These are phyloP conservation scores for Sus scrofa DNA, from an alignment of 2,113 vertebrate species.

Conservation along the genomic window DNA sequence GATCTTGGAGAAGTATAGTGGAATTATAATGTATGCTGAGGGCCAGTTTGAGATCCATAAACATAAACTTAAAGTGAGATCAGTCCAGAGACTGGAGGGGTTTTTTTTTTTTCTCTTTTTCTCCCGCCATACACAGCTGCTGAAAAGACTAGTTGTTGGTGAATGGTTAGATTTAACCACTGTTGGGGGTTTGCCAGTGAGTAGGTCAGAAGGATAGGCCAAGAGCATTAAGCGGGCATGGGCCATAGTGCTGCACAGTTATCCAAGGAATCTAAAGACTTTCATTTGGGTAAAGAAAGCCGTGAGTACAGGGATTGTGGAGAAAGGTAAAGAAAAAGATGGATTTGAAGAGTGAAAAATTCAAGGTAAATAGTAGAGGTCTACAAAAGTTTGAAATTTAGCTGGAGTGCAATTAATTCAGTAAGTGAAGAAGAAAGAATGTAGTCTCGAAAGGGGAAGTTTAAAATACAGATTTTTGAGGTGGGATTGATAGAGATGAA, in stretches of 20 bases:
- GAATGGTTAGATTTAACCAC: slow-evolving; percentile 5
- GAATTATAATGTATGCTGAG: not conserved
- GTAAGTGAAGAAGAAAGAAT: not conserved
- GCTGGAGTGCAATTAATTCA: not conserved
- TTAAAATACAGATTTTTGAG: slow-evolving; percentile 14
- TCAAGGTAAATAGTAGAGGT: not conserved
- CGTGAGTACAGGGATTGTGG: not conserved
- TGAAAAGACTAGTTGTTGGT: not conserved
- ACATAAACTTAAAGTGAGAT: slow-evolving; percentile 48
- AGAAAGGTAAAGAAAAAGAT: not conserved
- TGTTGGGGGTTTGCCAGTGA: slow-evolving; percentile 25
- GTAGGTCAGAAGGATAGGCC: slow-evolving; percentile 18
- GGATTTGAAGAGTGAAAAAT: not conserved
- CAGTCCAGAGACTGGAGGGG: not conserved
- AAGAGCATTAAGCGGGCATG: not conserved
- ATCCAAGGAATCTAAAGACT: slow-evolving; percentile 49
- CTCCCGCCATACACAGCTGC: slow-evolving; percentile 13
- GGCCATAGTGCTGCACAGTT: not conserved
- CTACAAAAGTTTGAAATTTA: not conserved
- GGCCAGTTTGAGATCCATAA: slow-evolving; percentile 19
- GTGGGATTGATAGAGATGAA: not conserved
- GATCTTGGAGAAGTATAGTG: not conserved
- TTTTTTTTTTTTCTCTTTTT: not conserved
- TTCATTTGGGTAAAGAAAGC: not conserved
- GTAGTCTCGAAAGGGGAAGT: not conserved